A percentile compares a stretch with the other conserved stretches of the same genome.
Evolutionary conservation across 23 tunicate species (phyloP).

Genomic region (Botrylloides violaceus): DNA sequence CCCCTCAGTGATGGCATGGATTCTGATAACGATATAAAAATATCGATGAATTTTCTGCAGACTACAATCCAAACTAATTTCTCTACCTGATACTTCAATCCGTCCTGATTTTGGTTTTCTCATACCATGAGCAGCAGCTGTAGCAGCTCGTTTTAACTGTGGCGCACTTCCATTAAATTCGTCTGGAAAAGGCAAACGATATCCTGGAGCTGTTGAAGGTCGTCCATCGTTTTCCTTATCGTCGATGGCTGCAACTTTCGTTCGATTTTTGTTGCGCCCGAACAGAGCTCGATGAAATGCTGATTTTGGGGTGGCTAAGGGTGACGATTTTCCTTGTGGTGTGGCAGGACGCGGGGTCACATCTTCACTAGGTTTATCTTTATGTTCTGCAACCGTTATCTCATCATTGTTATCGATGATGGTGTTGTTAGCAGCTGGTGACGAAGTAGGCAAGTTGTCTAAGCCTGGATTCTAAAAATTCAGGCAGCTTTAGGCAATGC

Average conservation of each 20-base stretch:
- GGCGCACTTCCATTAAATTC: not conserved
- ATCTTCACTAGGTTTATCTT: too few species aligned
- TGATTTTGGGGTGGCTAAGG: not conserved
- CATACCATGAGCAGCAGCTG: slow-evolving; percentile 1
- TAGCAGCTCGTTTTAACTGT: slow-evolving; percentile 14
- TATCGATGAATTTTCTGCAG: not conserved
- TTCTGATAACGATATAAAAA: not conserved
- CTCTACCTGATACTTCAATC: slow-evolving; percentile 2
- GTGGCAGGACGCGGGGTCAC: too few species aligned
- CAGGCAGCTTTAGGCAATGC: not conserved
- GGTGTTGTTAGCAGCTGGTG: slow-evolving; percentile 14
- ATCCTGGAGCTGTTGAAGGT: slow-evolving; percentile 18
- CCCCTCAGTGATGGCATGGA: not conserved
- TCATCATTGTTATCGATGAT: not conserved
- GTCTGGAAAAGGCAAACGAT: slow-evolving; percentile 2
- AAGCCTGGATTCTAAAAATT: slow-evolving; percentile 4
- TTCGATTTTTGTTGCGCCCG: not conserved
- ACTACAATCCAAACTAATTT: not conserved
- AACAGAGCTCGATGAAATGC: slow-evolving; percentile 14
- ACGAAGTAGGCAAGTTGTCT: not conserved
- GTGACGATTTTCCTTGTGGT: not conserved
- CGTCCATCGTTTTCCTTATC: slow-evolving; percentile 13
- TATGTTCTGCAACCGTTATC: not conserved
- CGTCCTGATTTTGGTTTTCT: slow-evolving; percentile 6
- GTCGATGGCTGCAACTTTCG: not conserved